Percentiles rank a stretch among this genome's conserved stretches.
These are phyloP conservation scores for Struthidea cinerea DNA, from an alignment of 2,113 vertebrate species.

Conservation along the genomic window DNA sequence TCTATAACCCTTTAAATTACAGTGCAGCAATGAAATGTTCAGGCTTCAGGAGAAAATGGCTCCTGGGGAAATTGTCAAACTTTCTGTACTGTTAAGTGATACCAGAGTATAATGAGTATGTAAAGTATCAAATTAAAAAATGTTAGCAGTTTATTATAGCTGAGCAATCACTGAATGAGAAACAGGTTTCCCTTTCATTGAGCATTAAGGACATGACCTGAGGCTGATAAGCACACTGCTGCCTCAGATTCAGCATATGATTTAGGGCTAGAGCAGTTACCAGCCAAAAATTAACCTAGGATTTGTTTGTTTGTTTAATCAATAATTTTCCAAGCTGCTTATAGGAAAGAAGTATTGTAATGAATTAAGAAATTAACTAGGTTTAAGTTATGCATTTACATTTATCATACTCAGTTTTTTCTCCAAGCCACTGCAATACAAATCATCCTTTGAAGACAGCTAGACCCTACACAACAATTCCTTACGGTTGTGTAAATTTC, in stretches of 20 bases:
- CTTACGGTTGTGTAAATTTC: neutral
- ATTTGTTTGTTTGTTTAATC: slow-evolving; percentile 56
- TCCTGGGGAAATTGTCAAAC: slow-evolving; percentile 56
- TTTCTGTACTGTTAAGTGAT: slow-evolving; percentile 50
- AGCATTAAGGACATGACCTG: slow-evolving; percentile 66
- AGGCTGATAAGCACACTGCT: slow-evolving; percentile 41
- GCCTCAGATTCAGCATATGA: slow-evolving; percentile 40
- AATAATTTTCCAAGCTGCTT: slow-evolving; percentile 49
- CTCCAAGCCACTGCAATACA: neutral
- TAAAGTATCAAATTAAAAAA: slow-evolving; percentile 72
- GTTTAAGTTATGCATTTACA: slow-evolving; percentile 24
- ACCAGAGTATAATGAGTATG: slow-evolving; percentile 61
- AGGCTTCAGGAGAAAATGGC: slow-evolving; percentile 51
- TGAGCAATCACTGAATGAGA: slow-evolving; percentile 68
- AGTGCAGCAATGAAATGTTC: slow-evolving; percentile 28
- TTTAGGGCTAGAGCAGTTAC: slow-evolving; percentile 29
- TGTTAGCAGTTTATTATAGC: slow-evolving; percentile 63
- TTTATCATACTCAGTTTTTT: slow-evolving; percentile 17
- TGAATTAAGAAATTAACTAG: slow-evolving; percentile 54
- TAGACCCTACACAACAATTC: neutral
- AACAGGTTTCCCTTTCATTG: slow-evolving; percentile 65
- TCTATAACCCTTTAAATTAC: slow-evolving; percentile 46
- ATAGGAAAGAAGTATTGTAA: slow-evolving; percentile 11
- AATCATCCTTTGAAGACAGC: neutral
- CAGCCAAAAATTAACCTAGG: neutral